Base-by-base conservation (phyloP, 2,113 vertebrate genomes). In the Poicephalus gulielmi region DNA sequence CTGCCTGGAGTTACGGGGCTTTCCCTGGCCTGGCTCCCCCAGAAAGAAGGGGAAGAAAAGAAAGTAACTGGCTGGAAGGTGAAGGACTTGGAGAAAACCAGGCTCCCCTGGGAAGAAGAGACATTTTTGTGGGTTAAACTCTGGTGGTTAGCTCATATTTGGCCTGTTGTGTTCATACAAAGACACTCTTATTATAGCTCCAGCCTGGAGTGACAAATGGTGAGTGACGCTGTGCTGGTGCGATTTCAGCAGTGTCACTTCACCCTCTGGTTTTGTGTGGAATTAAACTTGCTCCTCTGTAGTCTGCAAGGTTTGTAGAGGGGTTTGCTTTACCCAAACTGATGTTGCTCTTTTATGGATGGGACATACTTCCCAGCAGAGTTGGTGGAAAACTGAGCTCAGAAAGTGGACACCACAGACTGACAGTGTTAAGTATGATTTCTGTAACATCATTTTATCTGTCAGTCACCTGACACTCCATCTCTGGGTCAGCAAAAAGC, bases 1-100 rank as follows among this genome's bases (percentile, higher is more conserved):
- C 96, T 99, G 97, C 96, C 92, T 99, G 92, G 67, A 90, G 19
- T 97, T 98, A 37, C 96, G 98, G 6, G 99, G 99, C 67, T 98
- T 98, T 83, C 92, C 93, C 13, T 99, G 98, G 99, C 96, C 98
- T 3, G 98, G 98, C 1, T 92, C 97, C 7, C 77, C 90, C 4
- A 98, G 97, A 60, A 98, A 98, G 91, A 98, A 98, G 69, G 96
- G 97, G 7, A 98, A 97, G 62, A 98, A 97, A 44, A 84, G 83
- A 33, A 97, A 92, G 44, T 90, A 97, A 75, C 46, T 35, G 25
- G 19, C 96, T 92, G 59, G 85, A 80, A 47, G 83, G 50, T 41
- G 96, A 96, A 71, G 23, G 28, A 13, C 11, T 23, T 3, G 0
- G 24, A 4, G 35, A 80, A 18, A 79, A n/a, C 6, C 46, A 16